phyloP scores from a whole-genome alignment of 2,113 vertebrate species.

The Columba janthina region DNA sequence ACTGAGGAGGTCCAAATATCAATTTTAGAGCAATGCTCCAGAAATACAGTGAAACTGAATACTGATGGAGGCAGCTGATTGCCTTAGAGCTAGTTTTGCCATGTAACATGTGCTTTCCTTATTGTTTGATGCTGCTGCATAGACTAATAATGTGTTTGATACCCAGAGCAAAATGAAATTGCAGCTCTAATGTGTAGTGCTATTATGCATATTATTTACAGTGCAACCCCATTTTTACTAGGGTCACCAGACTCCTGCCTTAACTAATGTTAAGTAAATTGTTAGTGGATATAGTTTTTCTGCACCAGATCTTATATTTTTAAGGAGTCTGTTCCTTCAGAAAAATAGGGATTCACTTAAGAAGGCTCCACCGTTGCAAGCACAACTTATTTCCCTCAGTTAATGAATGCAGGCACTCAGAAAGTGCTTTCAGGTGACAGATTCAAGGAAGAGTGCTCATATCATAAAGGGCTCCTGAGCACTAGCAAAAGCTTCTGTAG shows the following conservation, averaged over 20 bases:
- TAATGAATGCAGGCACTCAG: constrained; percentile 48
- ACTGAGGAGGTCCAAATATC: not conserved
- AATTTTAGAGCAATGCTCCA: not conserved
- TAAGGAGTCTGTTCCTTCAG: not conserved
- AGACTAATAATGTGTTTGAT: not conserved
- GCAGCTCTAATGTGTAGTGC: not conserved
- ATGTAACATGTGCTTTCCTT: not conserved
- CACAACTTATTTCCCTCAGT: not conserved
- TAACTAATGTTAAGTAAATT: not conserved
- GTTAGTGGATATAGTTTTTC: not conserved
- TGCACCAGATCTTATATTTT: not conserved
- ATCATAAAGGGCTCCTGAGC: not conserved
- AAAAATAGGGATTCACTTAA: constrained; percentile 54
- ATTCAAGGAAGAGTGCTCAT: not conserved
- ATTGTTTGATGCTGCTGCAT: not conserved
- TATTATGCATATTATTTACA: not conserved
- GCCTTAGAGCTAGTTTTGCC: not conserved
- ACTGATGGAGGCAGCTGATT: not conserved
- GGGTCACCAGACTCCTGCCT: not conserved
- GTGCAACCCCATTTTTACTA: not conserved
- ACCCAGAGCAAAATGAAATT: not conserved
- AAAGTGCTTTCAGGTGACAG: constrained; percentile 9
- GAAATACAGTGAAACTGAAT: not conserved
- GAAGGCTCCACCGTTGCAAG: constrained; percentile 26
- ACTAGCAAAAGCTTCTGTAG: not conserved